These are phyloP conservation scores for Leucoma salicis DNA, from an alignment of 2,888 invertebrate genomes.

Conservation along the genomic window DNA sequence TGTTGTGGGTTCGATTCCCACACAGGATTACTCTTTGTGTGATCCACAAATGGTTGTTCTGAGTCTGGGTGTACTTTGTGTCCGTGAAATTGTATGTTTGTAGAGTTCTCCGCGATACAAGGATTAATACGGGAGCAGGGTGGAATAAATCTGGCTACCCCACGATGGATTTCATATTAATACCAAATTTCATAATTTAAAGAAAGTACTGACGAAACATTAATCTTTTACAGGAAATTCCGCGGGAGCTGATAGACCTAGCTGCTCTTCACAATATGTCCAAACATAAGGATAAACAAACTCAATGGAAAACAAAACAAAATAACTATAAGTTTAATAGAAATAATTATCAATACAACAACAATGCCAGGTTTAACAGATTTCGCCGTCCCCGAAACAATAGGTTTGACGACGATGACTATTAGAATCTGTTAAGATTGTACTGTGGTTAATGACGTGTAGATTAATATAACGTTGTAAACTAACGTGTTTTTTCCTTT, in stretches of 20 bases:
- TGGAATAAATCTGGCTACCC: no score
- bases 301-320: constrained; percentile 40
- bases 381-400: constrained; percentile 12
- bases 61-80: no score
- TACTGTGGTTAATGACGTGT: neutral
- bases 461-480: neutral
- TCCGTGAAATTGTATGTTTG: no score
- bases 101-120: no score
- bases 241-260: constrained; percentile 53
- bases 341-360: constrained; percentile 18
- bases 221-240: constrained; percentile 54
- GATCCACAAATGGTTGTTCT: no score
- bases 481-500: no score
- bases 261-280: constrained; percentile 42
- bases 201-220: no score
- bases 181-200: no score
- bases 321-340: constrained; percentile 40
- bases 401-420: constrained; percentile 25
- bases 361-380: constrained; percentile 15
- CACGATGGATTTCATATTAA: no score
- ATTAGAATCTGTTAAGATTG: neutral
- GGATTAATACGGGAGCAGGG: no score
- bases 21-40: no score
- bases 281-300: constrained; percentile 43
- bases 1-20: no score